Base-by-base conservation (phyloP, 2,888 invertebrate species). In the Macroteleia sp. region DNA sequence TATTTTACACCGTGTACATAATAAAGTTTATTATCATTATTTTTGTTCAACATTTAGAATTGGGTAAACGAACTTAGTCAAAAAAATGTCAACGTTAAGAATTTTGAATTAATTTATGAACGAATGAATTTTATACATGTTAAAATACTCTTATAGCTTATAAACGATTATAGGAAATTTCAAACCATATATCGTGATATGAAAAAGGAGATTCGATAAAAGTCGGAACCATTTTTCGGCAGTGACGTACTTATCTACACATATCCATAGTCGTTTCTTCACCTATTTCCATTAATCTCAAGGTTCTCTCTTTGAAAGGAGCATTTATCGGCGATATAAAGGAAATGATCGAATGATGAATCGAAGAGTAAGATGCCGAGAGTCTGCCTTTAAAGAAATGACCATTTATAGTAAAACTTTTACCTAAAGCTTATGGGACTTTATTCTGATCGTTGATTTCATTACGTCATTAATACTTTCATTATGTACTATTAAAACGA, bases 231-330 rank as follows among this genome's bases (percentile, higher is more conserved):
- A 69, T 59, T 70, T 70, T 70, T 50, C 32, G 59, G 34, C 34
- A 52, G 59, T 52, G 42, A 12, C 69, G 32, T 42, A 44, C 52
- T 69, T 50, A 69, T 69, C 67, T 67, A 20, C 28, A 34, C 6
- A 41, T 39, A 39, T 16, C 28, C 25, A 17, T 25, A 19, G 19
- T 22, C 54, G 44, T 28, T n/a, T 52, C 64, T 54, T 34, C 44
- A 10, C 16, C 5, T 17, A 32, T 54, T 54, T 36, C 56, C 57
- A 67, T 67, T 67, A 67, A 67, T 67, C 39, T 48, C 39, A 9
- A 19, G 30, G 30, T 6, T 39, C 17, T 12, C 30, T 6, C 16
- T 57, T 66, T 67, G 19, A 32, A 48, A 67, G 36, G 19, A 8
- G 34, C 48, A 48, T 48, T 56, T 57, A 48, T 48, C 39, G 41